A percentile compares a stretch with the other conserved stretches of the same genome.
phyloP scores from a whole-genome alignment of 2,113 vertebrate genomes.

The Mugil cephalus region DNA sequence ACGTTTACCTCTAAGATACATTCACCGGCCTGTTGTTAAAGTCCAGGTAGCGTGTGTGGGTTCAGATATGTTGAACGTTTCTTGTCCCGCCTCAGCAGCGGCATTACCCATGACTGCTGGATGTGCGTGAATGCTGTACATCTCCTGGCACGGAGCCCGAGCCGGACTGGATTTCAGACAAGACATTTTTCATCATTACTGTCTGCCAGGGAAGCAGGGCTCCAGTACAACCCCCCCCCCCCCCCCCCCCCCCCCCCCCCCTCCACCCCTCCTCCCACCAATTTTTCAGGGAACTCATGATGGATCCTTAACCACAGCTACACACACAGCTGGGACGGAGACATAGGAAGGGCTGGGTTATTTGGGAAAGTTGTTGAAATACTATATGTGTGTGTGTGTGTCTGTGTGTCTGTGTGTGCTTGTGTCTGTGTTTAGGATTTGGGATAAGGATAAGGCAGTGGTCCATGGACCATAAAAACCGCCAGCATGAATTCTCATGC shows the following conservation, averaged over 20 bases:
- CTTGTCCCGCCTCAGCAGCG: conserved; percentile 19
- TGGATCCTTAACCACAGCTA: conserved; percentile 54
- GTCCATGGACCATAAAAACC: conserved; percentile 66
- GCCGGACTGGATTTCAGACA: conserved; percentile 51
- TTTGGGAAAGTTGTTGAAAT: conserved; percentile 45
- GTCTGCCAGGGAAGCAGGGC: conserved; percentile 47
- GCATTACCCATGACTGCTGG: conserved; percentile 47
- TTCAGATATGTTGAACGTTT: too few species aligned
- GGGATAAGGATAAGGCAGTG: conserved; percentile 54
- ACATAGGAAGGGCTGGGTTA: conserved; percentile 7
- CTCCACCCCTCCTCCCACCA: not conserved
- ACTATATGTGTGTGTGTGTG: conserved; percentile 5
- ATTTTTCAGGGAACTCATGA: conserved; percentile 36
- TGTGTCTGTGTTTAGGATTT: conserved; percentile 43
- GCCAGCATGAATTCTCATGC: conserved; percentile 65
- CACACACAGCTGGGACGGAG: conserved; percentile 26
- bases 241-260: conserved; percentile 5
- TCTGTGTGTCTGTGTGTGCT: conserved; percentile 30
- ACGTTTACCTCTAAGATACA: too few species aligned
- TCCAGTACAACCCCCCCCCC: conserved; percentile 24
- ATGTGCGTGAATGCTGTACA: conserved; percentile 56
- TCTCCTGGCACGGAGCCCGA: conserved; percentile 54
- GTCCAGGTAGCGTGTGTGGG: too few species aligned
- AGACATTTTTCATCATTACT: conserved; percentile 70
- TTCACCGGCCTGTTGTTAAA: not conserved